Evolutionary conservation across 2,888 invertebrate genomes (phyloP), one percentile per base, ranked within the genome.

Genomic region (Sipha maydis): DNA sequence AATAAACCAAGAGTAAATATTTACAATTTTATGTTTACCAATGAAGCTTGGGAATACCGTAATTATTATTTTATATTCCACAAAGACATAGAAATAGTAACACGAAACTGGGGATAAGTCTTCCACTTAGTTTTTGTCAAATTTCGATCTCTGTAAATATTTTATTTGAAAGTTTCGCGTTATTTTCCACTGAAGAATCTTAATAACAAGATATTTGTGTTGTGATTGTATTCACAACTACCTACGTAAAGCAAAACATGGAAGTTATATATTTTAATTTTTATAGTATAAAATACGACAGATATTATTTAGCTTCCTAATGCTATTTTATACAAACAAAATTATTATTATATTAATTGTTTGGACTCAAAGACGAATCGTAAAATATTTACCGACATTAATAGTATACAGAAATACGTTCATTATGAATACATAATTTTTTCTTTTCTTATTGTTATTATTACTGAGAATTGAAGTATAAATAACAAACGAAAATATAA

Each of bases 11-110:
- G 38, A 28, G 61, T 41, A 38, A 28, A 41, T 38, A 38, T 38
- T 75, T 34, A 25, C 11, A 25, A 34, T 9, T 38, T 11, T 9
- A 1, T 67, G 38, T 80, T 80, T 84, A 76, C 41, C 14, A n/a
- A 75, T 25, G 75, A 21, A 61, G 21, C 61, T 56, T 28, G 56
- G 83, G 41, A 28, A 76, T 84, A 28, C 28, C 21, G 34, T 41
- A 84, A 83, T 61, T 75, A 83, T 61, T 75, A 61, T 38, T n/a
- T 67, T 41, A 61, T 14, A 84, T 41, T 41, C 21, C 61, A 21
- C 61, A 67, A 38, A 84, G 41, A 11, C 28, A 28, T 28, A 41
- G 17, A 38, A 54, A 61, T 25, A 41, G 21, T 61, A 54, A 41
- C 21, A 28, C 28, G 8, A 7, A 19, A 21, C 61, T 21, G 21